phyloP scores from a whole-genome alignment of 2,113 vertebrate species.

The Oreochromis niloticus region DNA sequence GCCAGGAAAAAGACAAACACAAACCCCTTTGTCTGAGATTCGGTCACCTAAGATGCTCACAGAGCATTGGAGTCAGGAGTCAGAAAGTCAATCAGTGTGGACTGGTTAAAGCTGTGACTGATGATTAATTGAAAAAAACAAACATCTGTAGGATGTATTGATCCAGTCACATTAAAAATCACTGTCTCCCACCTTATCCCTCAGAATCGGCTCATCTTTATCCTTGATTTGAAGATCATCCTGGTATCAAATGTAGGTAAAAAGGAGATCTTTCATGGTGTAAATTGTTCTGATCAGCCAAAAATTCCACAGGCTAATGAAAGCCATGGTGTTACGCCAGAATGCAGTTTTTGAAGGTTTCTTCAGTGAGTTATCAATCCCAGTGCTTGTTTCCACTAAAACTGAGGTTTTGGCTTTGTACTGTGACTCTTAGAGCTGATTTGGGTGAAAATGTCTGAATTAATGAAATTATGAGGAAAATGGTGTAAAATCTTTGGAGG shows the following conservation, averaged over 20 bases:
- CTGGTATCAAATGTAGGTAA: neutral
- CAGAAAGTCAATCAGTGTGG: neutral
- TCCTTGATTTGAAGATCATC: neutral
- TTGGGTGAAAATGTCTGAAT: neutral
- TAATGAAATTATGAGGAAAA: neutral
- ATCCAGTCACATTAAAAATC: neutral
- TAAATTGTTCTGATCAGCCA: neutral
- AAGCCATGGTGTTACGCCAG: neutral
- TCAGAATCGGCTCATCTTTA: neutral
- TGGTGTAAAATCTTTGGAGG: neutral
- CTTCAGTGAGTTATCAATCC: neutral
- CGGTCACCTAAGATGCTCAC: neutral
- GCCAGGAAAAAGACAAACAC: conserved; percentile 50
- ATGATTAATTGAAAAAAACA: neutral
- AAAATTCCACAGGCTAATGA: neutral
- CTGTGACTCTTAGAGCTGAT: neutral
- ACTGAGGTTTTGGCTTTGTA: neutral
- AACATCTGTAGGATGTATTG: neutral
- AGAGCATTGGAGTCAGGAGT: neutral
- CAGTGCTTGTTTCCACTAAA: neutral
- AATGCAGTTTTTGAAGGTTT: neutral
- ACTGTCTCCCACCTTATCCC: neutral
- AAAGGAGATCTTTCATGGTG: neutral
- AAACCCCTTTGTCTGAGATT: conserved; percentile 27
- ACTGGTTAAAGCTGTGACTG: neutral